A percentile compares a stretch with the other conserved stretches of the same genome.
phyloP scores from a whole-genome alignment of 2,888 invertebrate species.

The Amphimallon solstitiale region DNA sequence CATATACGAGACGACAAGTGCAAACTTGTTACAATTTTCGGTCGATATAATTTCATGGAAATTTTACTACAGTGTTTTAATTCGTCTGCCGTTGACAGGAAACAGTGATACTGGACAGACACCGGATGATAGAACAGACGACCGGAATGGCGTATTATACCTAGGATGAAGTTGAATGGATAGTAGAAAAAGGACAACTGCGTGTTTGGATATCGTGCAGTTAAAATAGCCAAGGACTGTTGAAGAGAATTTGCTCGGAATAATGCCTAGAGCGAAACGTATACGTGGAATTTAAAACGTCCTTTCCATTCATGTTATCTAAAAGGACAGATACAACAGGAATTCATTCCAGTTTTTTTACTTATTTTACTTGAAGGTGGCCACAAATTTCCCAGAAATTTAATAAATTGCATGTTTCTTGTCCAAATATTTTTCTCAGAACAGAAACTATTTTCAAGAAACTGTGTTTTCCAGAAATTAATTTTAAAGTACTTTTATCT shows the following conservation, averaged over 20 bases:
- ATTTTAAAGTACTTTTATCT: too few relatives aligned
- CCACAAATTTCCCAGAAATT: too few relatives aligned
- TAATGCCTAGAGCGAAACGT: constrained; percentile 22
- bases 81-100: constrained; percentile 57
- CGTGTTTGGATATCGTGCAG: constrained; percentile 2
- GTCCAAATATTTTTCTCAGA: too few relatives aligned
- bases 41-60: constrained; percentile 59
- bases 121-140: constrained; percentile 45
- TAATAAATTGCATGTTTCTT: too few relatives aligned
- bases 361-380: neutral
- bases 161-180: constrained; percentile 10
- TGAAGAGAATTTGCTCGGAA: constrained; percentile 27
- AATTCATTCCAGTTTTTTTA: neutral
- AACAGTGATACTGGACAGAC: constrained; percentile 52
- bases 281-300: constrained; percentile 23
- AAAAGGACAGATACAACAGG: constrained; percentile 33
- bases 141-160: constrained; percentile 14
- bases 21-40: constrained; percentile 50
- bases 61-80: constrained; percentile 57
- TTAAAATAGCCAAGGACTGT: constrained; percentile 22
- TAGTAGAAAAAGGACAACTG: neutral
- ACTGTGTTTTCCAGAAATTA: too few relatives aligned
- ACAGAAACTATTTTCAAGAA: too few relatives aligned
- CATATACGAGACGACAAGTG: constrained; percentile 9
- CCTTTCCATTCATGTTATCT: constrained; percentile 27